phyloP scores from a whole-genome alignment of 30 jellyfish, hydroid and myxozoan genomes.

The Clytia hemisphaerica region DNA sequence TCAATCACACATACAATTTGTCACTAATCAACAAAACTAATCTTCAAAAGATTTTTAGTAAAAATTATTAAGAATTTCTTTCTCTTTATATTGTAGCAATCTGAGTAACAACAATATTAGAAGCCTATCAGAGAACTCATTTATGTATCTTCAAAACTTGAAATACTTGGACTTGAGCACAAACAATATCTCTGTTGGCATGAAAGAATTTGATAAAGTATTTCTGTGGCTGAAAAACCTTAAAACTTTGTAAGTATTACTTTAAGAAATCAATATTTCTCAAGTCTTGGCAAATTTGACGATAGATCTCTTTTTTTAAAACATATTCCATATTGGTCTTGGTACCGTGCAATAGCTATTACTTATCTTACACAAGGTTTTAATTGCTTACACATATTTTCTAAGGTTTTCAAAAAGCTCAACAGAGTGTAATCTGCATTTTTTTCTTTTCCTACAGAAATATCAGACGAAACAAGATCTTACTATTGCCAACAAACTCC shows the following conservation, averaged over 20 bases:
- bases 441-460: constrained; percentile 42
- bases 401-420: background rate
- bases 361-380: too few species aligned
- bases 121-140: constrained; percentile 58
- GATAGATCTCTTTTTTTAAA: too few species aligned
- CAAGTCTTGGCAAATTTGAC: too few species aligned
- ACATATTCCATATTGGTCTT: too few species aligned
- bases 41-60: too few species aligned
- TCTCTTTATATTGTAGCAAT: constrained; percentile 21
- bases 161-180: constrained; percentile 45
- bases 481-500: constrained; percentile 75
- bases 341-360: too few species aligned
- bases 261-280: background rate
- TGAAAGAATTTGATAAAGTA: constrained; percentile 77
- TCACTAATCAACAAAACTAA: too few species aligned
- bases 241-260: constrained; percentile 51
- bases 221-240: constrained; percentile 55
- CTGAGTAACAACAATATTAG: constrained; percentile 58
- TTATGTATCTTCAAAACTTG: constrained; percentile 48
- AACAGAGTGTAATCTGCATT: background rate
- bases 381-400: too few species aligned
- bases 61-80: too few species aligned
- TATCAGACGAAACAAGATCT: constrained; percentile 50
- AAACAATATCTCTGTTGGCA: constrained; percentile 76
- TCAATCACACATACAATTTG: too few species aligned